Evolutionary conservation across 2,888 invertebrate genomes (phyloP), one percentile per base, ranked within the genome.

Genomic region (Papilio protenor): DNA sequence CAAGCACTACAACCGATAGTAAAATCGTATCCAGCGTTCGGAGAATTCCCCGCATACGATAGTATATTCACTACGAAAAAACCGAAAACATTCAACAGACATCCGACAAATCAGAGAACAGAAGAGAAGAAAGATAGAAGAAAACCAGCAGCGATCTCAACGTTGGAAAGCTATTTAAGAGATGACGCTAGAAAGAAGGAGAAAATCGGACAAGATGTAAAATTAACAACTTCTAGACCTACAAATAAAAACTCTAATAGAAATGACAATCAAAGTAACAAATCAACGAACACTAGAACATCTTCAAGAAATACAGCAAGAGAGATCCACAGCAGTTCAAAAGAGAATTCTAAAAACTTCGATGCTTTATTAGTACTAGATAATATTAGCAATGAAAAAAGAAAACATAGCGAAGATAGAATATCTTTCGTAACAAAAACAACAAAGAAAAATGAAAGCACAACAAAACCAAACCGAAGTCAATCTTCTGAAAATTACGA

Each of bases 1-100:
- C 87, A 90, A 84, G 87, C 87, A 1, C 80, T 92, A 5, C 90
- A 90, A 75, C 86, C 91, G 0, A 81, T 87, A 2, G 77, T 88
- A 2, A 88, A 89, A 45, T 83, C 85, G 0, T 81, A 82, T 33
- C 81, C 82, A 27, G 73, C 52, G 78, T n/a, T 69, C 72, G 71
- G 27, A 4, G 71, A 71, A 5, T 27, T 49, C 52, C 18, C 71
- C 1, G 6, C 73, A 18, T 73, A 21, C 57, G 73, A 71, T 11
- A 49, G 16, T 55, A 59, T 57, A 18, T 73, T 57, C 21, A 73
- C 73, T 14, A 57, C 59, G 16, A 73, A 49, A 77, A 80, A 72
- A 69, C 73, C 75, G 2, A 82, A 81, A 47, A 52, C 79, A 76
- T 80, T 79, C 52, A 82, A 82, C 47, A 81, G 78, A 70, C 12